A percentile compares a stretch with the other conserved stretches of the same genome.
Conservation (phyloP, 2,888 invertebrate genomes). For the Tachina lurida region DNA sequence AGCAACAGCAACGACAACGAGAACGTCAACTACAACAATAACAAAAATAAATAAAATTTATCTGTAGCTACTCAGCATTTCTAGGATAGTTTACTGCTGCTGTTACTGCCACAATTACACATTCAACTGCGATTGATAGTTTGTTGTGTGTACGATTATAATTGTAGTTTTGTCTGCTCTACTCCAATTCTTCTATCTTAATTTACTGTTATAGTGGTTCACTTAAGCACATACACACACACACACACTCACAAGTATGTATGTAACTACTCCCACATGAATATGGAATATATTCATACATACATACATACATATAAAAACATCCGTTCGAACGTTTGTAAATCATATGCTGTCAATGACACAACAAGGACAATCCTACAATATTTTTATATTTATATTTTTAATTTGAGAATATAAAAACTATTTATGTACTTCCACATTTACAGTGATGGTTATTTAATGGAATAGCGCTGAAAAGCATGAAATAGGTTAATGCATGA, state of each 20-base stretch:
- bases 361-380: constrained; percentile 65
- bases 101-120: constrained; percentile 41
- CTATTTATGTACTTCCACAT: constrained; percentile 26
- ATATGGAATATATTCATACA: too few species aligned
- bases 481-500: background rate
- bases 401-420: constrained; percentile 44
- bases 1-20: background rate
- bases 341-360: constrained; percentile 66
- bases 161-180: constrained; percentile 9
- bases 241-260: too few species aligned
- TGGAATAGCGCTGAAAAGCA: background rate
- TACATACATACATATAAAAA: background rate
- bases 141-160: constrained; percentile 5
- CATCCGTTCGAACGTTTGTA: constrained; percentile 2
- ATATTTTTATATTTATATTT: constrained; percentile 41
- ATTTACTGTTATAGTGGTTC: constrained; percentile 19
- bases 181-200: constrained; percentile 43
- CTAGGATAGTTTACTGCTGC: constrained; percentile 34
- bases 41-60: constrained; percentile 44
- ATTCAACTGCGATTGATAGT: constrained; percentile 13
- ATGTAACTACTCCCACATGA: too few species aligned
- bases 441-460: constrained; percentile 18
- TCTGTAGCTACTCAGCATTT: constrained; percentile 64
- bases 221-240: background rate
- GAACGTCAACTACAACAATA: background rate